Base-by-base conservation (phyloP, 2,797 vertebrate genomes). In the Lagodon rhomboides region DNA sequence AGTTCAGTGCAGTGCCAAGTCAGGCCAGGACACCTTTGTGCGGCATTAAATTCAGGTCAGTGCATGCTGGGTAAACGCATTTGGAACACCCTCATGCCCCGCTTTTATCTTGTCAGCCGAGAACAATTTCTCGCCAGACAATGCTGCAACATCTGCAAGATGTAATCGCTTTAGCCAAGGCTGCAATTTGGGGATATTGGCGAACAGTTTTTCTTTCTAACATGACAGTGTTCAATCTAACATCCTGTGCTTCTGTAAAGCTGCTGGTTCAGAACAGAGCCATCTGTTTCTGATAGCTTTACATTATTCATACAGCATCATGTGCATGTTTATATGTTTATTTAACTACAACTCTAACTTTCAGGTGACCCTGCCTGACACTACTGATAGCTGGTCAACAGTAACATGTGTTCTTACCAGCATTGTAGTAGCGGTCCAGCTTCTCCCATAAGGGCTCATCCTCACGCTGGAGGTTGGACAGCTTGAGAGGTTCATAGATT, bases 401-500 rank as follows among this genome's bases (percentile, higher is more conserved):
- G 18, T 22, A 51, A 38, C 15, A 27, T 3, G 9, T 50, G 56
- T 41, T 80, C 96, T 96, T 93, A 99, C 98, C 97, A 77, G 97
- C 97, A 86, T 76, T 94, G 93, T 99, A 99, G 90, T 96, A 97
- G 85, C 94, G 95, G 87, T 99, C 97, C 89, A 99, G 91, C 85
- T 98, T 98, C 85, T 98, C 97, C 97, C 97, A 99, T 0, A 98
- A 80, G 22, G 96, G 97, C 89, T 96, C 96, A 74, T 95, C 95
- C 25, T 97, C 96, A 34, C 89, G 95, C 54, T 93, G 96, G 85
- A 99, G 95, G 74, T 91, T 90, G 84, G 96, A 97, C 83, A 97
- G 96, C 92, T 98, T 97, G 69, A 99, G 94, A 34, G 98, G 98
- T 94, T 99, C 98, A 94, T 99, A 99, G 85, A 99, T 97, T 75